Conservation (phyloP, 2,113 vertebrate genomes). For the Albula goreensis region DNA sequence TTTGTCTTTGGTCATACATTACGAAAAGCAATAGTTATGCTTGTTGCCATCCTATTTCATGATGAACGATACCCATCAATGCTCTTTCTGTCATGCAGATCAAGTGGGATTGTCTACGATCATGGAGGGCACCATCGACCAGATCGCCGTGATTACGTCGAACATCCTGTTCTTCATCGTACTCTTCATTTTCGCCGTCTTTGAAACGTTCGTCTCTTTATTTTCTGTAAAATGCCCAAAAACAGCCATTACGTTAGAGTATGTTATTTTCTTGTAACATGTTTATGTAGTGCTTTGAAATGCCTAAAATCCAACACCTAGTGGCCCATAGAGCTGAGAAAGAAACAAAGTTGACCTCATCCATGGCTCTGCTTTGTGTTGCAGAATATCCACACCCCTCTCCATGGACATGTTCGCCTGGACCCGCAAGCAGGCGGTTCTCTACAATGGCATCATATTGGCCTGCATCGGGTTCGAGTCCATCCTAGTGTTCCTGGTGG, state of each 20-base stretch:
- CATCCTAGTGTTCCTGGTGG: conserved; percentile 79
- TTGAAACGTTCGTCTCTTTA: conserved; percentile 85
- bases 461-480: conserved; percentile 85
- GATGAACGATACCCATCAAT: background rate
- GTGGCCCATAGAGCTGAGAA: background rate
- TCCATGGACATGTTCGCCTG: conserved; percentile 98
- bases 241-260: no score
- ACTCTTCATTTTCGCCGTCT: conserved; percentile 93
- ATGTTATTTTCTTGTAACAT: no score
- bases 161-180: conserved; percentile 89
- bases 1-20: background rate
- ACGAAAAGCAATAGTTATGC: background rate
- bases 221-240: background rate
- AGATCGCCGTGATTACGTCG: conserved; percentile 80
- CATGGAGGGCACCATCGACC: conserved; percentile 72
- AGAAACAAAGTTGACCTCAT: background rate
- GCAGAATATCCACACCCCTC: conserved; percentile 87
- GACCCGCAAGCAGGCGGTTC: conserved; percentile 86
- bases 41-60: background rate
- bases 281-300: no score
- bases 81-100: conserved; percentile 57
- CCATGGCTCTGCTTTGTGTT: background rate
- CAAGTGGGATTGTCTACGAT: conserved; percentile 54
- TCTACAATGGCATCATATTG: conserved; percentile 89
- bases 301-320: no score